Percentiles rank a stretch among this genome's conserved stretches.
Conservation (phyloP, 2,797 vertebrate species). For the Salmo trutta region DNA sequence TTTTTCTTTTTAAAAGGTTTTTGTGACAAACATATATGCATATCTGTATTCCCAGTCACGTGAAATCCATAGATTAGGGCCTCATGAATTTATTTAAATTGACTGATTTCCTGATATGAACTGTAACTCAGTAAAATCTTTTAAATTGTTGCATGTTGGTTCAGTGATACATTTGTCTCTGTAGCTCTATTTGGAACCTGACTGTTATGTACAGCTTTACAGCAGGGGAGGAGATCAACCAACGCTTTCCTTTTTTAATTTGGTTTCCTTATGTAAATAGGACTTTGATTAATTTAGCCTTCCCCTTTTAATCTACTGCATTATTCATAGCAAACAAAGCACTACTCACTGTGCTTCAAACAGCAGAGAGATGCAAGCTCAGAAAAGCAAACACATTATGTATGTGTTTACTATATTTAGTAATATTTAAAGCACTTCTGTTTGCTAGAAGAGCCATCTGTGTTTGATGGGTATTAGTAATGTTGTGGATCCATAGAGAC, state of each 20-base stretch:
- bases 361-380: constrained; percentile 43
- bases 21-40: too few relatives aligned
- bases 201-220: too few relatives aligned
- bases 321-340: constrained; percentile 48
- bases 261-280: not conserved
- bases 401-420: too few relatives aligned
- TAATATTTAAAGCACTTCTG: not conserved
- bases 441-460: constrained; percentile 35
- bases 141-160: not conserved
- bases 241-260: constrained; percentile 37
- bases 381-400: constrained; percentile 28
- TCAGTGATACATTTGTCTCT: not conserved
- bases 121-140: too few relatives aligned
- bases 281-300: not conserved
- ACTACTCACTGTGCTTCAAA: constrained; percentile 17
- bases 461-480: not conserved
- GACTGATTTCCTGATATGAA: not conserved
- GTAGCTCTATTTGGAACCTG: not conserved
- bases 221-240: constrained; percentile 22
- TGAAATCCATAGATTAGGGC: too few relatives aligned
- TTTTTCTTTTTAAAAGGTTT: too few relatives aligned
- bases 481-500: not conserved
- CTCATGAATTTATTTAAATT: too few relatives aligned
- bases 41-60: too few relatives aligned
- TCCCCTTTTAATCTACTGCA: constrained; percentile 53